A percentile compares a stretch with the other conserved stretches of the same genome.
These are phyloP conservation scores for Scaptomyza graminum DNA, from an alignment of 1,140 invertebrate species.

Conservation along the genomic window DNA sequence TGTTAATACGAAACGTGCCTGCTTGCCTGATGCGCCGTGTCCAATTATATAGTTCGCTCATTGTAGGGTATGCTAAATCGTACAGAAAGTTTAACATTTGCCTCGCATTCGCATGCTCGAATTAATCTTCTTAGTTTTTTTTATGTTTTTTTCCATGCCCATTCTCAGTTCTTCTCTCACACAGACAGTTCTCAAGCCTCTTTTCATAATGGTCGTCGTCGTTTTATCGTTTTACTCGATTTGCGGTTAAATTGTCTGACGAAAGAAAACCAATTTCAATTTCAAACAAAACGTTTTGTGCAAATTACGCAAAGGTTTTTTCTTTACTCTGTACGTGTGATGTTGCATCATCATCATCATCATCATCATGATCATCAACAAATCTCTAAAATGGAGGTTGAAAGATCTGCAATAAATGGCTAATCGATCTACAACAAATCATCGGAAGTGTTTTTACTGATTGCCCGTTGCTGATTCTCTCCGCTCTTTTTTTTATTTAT, in stretches of 20 bases:
- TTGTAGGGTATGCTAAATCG: constrained; percentile 77
- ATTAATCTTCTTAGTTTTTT: constrained; percentile 27
- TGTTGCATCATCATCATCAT: constrained; percentile 35
- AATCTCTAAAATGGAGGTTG: constrained; percentile 26
- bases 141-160: constrained; percentile 9
- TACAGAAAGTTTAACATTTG: constrained; percentile 46
- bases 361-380: constrained; percentile 6
- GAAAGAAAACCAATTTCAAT: constrained; percentile 76
- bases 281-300: constrained; percentile 78
- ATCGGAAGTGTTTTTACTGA: constrained; percentile 76
- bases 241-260: constrained; percentile 72
- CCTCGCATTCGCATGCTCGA: constrained; percentile 18
- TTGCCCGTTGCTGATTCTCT: constrained; percentile 48
- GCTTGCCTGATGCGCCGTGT: constrained; percentile 68
- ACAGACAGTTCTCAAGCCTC: constrained; percentile 14
- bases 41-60: constrained; percentile 77
- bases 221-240: constrained; percentile 61
- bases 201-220: constrained; percentile 1
- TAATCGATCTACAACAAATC: constrained; percentile 4
- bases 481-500: constrained; percentile 9
- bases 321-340: constrained; percentile 49
- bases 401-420: constrained; percentile 11
- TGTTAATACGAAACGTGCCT: constrained; percentile 79
- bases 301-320: constrained; percentile 70
- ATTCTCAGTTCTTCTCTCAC: constrained; percentile 47